These are phyloP conservation scores for Trachelus tabidus DNA, from an alignment of 2,888 invertebrate genomes.

Conservation along the genomic window DNA sequence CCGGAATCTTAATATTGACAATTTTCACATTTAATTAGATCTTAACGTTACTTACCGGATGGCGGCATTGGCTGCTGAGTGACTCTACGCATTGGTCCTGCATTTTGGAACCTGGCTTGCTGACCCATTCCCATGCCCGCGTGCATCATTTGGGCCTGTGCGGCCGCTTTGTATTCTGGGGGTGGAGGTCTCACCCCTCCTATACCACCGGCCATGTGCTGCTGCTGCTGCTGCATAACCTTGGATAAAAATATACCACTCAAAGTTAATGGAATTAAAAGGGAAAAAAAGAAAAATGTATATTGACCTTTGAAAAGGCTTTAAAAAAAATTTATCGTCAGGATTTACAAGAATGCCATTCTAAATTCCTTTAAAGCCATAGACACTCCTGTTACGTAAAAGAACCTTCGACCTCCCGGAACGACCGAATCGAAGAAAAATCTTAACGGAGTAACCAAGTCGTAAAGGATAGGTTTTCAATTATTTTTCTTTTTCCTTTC, in stretches of 20 bases:
- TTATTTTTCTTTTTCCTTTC: no score
- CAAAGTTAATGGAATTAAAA: background rate
- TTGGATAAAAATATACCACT: constrained; percentile 30
- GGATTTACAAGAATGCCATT: no score
- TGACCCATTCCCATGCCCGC: constrained; percentile 64
- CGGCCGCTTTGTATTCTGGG: constrained; percentile 83
- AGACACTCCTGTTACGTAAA: no score
- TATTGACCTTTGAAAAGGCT: no score
- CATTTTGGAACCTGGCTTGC: constrained; percentile 67
- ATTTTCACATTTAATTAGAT: constrained; percentile 23
- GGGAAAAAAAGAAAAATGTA: constrained; percentile 1
- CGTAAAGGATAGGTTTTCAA: no score
- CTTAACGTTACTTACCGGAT: constrained; percentile 68
- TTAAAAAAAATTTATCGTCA: no score
- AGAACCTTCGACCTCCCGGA: no score
- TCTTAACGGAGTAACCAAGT: no score
- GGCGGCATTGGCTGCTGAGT: constrained; percentile 80
- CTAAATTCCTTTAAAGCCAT: no score
- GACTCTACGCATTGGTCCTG: constrained; percentile 72
- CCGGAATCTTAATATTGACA: constrained; percentile 1
- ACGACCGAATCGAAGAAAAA: no score
- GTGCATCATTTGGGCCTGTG: constrained; percentile 72
- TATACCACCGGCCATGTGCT: constrained; percentile 65
- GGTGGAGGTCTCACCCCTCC: constrained; percentile 78
- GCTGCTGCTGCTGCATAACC: constrained; percentile 65